Evolutionary conservation across 2,888 invertebrate species (phyloP), one percentile per base, ranked within the genome.

Genomic region (Rhopalosiphum nymphaeae): DNA sequence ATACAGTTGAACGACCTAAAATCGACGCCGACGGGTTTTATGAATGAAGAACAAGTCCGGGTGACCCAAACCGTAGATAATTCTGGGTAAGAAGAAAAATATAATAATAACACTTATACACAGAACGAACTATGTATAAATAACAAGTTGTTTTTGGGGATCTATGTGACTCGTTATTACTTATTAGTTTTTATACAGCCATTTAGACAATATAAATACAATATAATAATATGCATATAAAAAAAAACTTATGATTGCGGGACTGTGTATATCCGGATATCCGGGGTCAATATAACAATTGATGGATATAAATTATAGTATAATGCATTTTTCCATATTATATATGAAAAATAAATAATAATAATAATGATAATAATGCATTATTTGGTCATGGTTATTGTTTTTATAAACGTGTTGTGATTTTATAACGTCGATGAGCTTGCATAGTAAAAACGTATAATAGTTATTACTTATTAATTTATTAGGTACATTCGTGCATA

Each of bases 1-100:
- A 87, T 29, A 29, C 26, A 84, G 91, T 91, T 84, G 91, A 91
- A 91, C 53, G 84, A 91, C 91, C 78, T 42, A 53, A 84, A 91
- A 36, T 29, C 53, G 29, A 26, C 42, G 21, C 29, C 46, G 9
- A 67, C 36, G 21, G 21, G 53, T 88, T 25, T 53, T 36, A 53
- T 78, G 36, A 91, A 53, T 26, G 36, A 42, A 53, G 46, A 84
- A 91, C 53, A 42, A 36, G 46, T 16, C 42, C 16, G 53, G 42
- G 42, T 53, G 53, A 91, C 36, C 36, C 49, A 84, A 91, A 91
- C 91, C 91, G 84, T 91, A 53, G 42, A 84, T 91, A 91, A 84
- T 91, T 56, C 29, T 91, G 53, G 42, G 29, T 29, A 2, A 29
- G 26, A 53, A 91, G 36, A 53, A 91, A 29, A 56, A 84, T 49